phyloP scores from a whole-genome alignment of 2,797 vertebrate genomes.

The Enteromius argenteus region DNA sequence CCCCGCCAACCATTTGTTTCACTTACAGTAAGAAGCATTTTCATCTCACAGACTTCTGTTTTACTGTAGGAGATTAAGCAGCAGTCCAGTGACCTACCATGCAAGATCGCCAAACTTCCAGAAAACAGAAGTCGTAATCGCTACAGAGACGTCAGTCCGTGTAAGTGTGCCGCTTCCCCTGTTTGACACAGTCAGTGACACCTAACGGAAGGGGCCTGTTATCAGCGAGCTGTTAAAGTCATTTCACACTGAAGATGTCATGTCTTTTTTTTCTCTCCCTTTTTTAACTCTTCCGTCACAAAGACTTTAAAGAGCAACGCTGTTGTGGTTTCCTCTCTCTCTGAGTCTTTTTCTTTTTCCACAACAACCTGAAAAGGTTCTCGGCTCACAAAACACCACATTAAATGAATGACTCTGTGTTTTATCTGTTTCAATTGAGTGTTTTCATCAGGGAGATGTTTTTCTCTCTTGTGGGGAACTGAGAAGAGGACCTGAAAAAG shows the following conservation, averaged over 20 bases:
- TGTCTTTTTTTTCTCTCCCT: slow-evolving; percentile 34
- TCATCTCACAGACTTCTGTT: slow-evolving; percentile 39
- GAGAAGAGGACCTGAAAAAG: slow-evolving; percentile 62
- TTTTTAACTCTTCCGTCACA: slow-evolving; percentile 32
- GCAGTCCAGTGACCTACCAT: slow-evolving; percentile 95
- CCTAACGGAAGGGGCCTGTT: slow-evolving; percentile 39
- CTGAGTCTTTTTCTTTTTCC: slow-evolving; percentile 52
- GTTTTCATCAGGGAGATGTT: slow-evolving; percentile 23
- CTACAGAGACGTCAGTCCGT: slow-evolving; percentile 98
- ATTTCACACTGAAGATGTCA: slow-evolving; percentile 41
- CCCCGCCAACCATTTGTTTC: slow-evolving; percentile 8
- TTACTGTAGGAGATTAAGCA: slow-evolving; percentile 90
- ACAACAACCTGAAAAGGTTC: slow-evolving; percentile 18
- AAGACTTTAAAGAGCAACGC: slow-evolving; percentile 59
- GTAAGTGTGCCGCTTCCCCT: slow-evolving; percentile 80
- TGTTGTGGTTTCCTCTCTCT: slow-evolving; percentile 70
- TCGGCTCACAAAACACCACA: slow-evolving; percentile 24
- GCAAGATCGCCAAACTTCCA: slow-evolving; percentile 92
- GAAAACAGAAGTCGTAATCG: slow-evolving; percentile 97
- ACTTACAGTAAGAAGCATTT: background rate
- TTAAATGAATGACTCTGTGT: background rate
- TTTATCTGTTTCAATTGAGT: slow-evolving; percentile 3
- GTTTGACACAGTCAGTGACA: slow-evolving; percentile 37
- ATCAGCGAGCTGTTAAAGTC: slow-evolving; percentile 40
- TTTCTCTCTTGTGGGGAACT: slow-evolving; percentile 53